Conservation (phyloP, 2,888 invertebrate genomes). For the Leucania comma region DNA sequence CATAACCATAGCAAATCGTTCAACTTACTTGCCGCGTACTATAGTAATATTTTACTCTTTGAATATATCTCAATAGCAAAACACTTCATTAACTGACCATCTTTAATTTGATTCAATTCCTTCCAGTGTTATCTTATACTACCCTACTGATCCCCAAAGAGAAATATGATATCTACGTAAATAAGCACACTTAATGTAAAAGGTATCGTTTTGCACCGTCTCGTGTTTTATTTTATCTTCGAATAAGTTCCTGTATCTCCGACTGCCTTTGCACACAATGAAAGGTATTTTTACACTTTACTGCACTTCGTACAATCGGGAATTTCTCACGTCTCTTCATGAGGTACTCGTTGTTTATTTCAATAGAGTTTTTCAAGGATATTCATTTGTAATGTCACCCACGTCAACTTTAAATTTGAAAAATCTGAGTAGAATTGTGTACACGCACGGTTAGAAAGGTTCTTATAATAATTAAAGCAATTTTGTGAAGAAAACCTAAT, state of each 20-base stretch:
- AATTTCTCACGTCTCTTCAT: slow-evolving; percentile 7
- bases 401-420: too few relatives aligned
- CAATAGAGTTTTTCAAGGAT: not conserved
- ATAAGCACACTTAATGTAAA: slow-evolving; percentile 52
- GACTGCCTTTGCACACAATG: slow-evolving; percentile 35
- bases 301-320: slow-evolving; percentile 20
- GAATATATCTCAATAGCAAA: not conserved
- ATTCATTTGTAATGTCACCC: not conserved
- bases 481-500: too few relatives aligned
- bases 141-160: slow-evolving; percentile 28
- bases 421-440: too few relatives aligned
- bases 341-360: not conserved
- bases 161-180: slow-evolving; percentile 42
- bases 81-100: not conserved
- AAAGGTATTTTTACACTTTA: slow-evolving; percentile 40
- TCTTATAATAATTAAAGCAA: too few relatives aligned
- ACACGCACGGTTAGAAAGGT: too few relatives aligned
- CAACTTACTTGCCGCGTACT: too few relatives aligned
- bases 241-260: slow-evolving; percentile 26
- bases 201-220: slow-evolving; percentile 53
- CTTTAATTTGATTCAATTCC: slow-evolving; percentile 13
- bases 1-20: too few relatives aligned
- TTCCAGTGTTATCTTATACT: slow-evolving; percentile 11
- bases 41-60: not conserved
- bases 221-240: slow-evolving; percentile 49